These are phyloP conservation scores for Acronicta aceris DNA, from an alignment of 2,888 invertebrate species.

Conservation along the genomic window DNA sequence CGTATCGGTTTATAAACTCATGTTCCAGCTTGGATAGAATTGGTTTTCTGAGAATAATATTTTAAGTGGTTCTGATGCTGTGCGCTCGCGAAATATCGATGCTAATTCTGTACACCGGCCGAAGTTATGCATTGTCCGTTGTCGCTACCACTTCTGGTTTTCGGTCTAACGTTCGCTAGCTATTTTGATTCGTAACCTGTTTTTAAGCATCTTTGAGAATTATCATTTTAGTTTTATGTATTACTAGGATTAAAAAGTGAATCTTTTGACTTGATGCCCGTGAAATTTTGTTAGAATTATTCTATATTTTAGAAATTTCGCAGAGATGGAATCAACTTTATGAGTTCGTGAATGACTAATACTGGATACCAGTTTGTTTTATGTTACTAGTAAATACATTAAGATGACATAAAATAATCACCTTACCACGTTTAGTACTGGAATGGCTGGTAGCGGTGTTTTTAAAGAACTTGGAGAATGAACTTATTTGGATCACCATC, in stretches of 20 bases:
- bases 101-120: conserved; percentile 82
- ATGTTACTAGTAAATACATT: too few species aligned
- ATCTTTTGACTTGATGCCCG: conserved; percentile 10
- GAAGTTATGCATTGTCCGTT: conserved; percentile 83
- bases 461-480: too few species aligned
- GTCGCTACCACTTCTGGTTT: conserved; percentile 80
- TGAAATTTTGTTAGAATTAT: conserved; percentile 9
- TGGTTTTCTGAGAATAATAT: conserved; percentile 25
- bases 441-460: neutral
- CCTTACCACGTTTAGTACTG: neutral
- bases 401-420: neutral
- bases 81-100: conserved; percentile 75
- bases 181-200: conserved; percentile 71
- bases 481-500: too few species aligned
- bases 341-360: neutral
- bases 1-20: too few species aligned
- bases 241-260: conserved; percentile 23
- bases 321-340: neutral
- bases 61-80: conserved; percentile 49
- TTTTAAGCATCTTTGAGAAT: conserved; percentile 58
- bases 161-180: conserved; percentile 69
- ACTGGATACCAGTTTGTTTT: neutral
- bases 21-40: conserved; percentile 5
- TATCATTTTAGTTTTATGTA: conserved; percentile 28
- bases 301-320: neutral